Evolutionary conservation across 2,797 vertebrate species (phyloP).

Genomic region (Sebastes dallii): DNA sequence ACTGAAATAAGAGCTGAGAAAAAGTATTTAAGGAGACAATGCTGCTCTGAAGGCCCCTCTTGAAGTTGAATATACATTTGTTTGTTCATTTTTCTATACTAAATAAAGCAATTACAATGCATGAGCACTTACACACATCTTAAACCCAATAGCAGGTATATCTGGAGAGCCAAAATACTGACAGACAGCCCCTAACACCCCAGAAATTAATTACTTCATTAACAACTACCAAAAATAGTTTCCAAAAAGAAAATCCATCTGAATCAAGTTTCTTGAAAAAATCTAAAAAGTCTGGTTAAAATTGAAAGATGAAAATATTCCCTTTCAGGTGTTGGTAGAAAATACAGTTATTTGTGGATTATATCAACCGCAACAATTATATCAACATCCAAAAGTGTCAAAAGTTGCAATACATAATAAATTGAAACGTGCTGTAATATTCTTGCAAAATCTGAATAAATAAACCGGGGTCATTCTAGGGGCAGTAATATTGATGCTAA

Average conservation of each 20-base stretch:
- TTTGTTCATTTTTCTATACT: neutral
- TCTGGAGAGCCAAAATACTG: neutral
- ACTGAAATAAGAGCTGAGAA: neutral
- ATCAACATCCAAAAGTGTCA: slow-evolving; percentile 17
- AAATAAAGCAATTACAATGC: neutral
- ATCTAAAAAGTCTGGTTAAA: neutral
- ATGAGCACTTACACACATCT: neutral
- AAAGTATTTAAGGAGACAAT: neutral
- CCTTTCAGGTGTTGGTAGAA: neutral
- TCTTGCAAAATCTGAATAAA: slow-evolving; percentile 28
- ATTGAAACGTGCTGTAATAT: slow-evolving; percentile 5
- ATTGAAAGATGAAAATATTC: neutral
- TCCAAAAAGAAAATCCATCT: neutral
- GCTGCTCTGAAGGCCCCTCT: neutral
- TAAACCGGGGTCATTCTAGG: slow-evolving; percentile 37
- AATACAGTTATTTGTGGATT: neutral
- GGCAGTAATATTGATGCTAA: slow-evolving; percentile 53
- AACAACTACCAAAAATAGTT: neutral
- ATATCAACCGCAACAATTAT: slow-evolving; percentile 4
- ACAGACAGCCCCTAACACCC: neutral
- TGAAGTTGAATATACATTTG: neutral
- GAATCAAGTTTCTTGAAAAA: neutral
- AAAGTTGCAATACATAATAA: slow-evolving; percentile 24
- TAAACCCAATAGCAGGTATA: neutral
- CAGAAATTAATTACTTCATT: neutral